A percentile compares a stretch with the other conserved stretches of the same genome.
These are phyloP conservation scores for Horisme vitalbata DNA, from an alignment of 2,888 invertebrate genomes.

Conservation along the genomic window DNA sequence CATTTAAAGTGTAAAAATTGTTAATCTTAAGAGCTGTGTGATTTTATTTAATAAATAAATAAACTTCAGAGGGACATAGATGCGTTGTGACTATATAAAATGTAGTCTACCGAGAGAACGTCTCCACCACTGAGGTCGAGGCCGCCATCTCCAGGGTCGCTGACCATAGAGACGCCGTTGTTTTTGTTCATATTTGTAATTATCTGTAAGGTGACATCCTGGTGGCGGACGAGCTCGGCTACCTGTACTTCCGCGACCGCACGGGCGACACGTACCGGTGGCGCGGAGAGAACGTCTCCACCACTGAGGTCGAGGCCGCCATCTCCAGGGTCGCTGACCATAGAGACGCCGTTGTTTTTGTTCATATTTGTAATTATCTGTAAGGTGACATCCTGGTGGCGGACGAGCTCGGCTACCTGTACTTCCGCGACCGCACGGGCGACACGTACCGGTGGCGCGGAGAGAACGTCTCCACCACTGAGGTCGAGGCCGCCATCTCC, in stretches of 20 bases:
- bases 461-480: constrained; percentile 99
- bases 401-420: constrained; percentile 96
- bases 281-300: constrained; percentile 99
- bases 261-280: constrained; percentile 99
- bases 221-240: constrained; percentile 95
- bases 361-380: not conserved
- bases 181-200: not conserved
- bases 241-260: constrained; percentile 97
- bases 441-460: constrained; percentile 99
- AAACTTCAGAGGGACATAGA: no score
- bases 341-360: no score
- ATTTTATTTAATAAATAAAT: no score
- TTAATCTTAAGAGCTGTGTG: no score
- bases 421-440: constrained; percentile 97
- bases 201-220: constrained; percentile 89
- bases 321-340: constrained; percentile 92
- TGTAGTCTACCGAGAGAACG: no score
- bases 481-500: constrained; percentile 96
- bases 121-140: no score
- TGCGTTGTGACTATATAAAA: no score
- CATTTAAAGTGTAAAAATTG: no score
- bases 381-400: constrained; percentile 93
- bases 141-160: no score
- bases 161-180: no score
- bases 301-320: constrained; percentile 97